Percentiles rank a stretch among this genome's conserved stretches.
These are phyloP conservation scores for Masticophis lateralis DNA, from an alignment of 2,797 vertebrate genomes.

Conservation along the genomic window DNA sequence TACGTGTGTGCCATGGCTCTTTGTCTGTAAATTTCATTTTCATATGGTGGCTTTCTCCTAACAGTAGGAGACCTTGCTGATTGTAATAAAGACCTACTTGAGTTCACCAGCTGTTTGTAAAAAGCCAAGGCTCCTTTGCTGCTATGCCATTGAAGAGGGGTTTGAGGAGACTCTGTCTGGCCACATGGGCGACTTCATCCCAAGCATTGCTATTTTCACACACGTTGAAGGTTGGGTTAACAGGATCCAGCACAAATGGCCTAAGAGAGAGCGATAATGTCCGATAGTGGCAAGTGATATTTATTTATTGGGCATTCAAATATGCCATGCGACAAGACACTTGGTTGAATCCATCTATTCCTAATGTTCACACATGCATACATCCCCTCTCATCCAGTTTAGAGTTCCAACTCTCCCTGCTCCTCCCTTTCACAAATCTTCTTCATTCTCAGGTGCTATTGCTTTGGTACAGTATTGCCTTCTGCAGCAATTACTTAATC, in stretches of 20 bases:
- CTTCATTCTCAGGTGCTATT: neutral
- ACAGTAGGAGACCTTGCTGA: neutral
- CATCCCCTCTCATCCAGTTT: neutral
- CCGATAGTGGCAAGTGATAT: neutral
- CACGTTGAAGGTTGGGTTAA: constrained; percentile 36
- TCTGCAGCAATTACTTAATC: neutral
- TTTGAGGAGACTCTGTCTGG: constrained; percentile 29
- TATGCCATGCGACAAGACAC: neutral
- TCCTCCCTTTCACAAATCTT: neutral
- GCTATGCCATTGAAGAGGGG: constrained; percentile 32
- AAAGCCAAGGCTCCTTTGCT: constrained; percentile 34
- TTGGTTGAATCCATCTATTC: neutral
- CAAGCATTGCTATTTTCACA: constrained; percentile 35
- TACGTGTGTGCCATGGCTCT: no score
- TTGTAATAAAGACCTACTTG: neutral
- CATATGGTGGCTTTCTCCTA: neutral
- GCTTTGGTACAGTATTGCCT: neutral
- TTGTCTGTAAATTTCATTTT: neutral
- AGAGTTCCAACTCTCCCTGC: neutral
- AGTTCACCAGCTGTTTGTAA: constrained; percentile 41
- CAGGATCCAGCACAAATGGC: constrained; percentile 46
- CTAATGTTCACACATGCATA: no score
- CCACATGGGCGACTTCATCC: constrained; percentile 27
- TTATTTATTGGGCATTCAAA: neutral
- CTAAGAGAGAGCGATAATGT: neutral